A percentile compares a stretch with the other conserved stretches of the same genome.
These are phyloP conservation scores for Elmis aenea DNA, from an alignment of 2,888 invertebrate species.

Conservation along the genomic window DNA sequence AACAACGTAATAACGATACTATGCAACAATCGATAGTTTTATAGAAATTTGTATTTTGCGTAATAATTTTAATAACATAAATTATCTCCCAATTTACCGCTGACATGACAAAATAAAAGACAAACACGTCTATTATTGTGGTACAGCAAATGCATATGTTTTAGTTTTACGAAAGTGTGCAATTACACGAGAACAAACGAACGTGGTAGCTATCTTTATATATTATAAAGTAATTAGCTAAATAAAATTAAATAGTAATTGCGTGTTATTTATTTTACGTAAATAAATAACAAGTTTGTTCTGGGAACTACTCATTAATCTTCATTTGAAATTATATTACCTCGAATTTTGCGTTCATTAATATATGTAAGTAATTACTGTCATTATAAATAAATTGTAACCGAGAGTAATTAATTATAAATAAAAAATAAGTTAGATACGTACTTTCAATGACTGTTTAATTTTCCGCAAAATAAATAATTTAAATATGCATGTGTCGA, in stretches of 20 bases:
- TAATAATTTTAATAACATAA: conserved; percentile 18
- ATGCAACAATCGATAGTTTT: conserved; percentile 14
- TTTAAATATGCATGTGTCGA: no score
- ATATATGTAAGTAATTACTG: no score
- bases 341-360: no score
- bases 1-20: no score
- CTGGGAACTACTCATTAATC: conserved; percentile 16
- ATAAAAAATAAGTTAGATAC: no score
- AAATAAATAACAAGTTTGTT: conserved; percentile 17
- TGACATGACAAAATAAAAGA: conserved; percentile 16
- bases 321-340: conserved; percentile 15
- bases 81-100: conserved; percentile 16
- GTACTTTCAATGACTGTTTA: no score
- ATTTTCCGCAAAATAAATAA: no score
- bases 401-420: no score
- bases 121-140: conserved; percentile 6
- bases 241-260: conserved; percentile 18
- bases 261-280: conserved; percentile 16
- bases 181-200: conserved; percentile 14
- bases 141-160: conserved; percentile 11
- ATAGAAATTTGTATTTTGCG: conserved; percentile 15
- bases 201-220: conserved; percentile 14
- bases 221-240: conserved; percentile 16
- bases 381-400: no score
- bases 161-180: conserved; percentile 14